A percentile compares a stretch with the other conserved stretches of the same genome.
These are phyloP conservation scores for Grammomys surdaster DNA, from an alignment of 2,113 vertebrate genomes.

Conservation along the genomic window DNA sequence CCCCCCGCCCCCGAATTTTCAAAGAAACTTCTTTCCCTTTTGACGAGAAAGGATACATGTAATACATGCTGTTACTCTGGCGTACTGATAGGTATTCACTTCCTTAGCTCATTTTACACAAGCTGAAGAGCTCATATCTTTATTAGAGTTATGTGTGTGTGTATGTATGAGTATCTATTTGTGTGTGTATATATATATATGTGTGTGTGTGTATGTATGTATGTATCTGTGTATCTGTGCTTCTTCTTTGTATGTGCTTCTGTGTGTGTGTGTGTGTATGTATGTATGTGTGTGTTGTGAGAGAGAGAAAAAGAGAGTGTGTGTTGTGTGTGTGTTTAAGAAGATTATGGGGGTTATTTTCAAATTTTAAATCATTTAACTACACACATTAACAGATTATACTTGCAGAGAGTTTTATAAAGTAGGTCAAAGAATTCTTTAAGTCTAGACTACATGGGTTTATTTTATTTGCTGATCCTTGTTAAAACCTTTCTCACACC, in stretches of 20 bases:
- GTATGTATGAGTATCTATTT: no score
- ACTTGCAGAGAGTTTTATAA: constrained; percentile 43
- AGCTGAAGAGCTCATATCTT: background rate
- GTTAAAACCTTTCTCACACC: background rate
- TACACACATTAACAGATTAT: background rate
- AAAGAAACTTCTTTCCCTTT: background rate
- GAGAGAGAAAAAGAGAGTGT: no score
- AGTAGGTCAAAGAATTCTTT: constrained; percentile 32
- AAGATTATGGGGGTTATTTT: background rate
- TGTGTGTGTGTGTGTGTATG: background rate
- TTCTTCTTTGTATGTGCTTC: background rate
- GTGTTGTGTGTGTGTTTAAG: background rate
- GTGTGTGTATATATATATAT: no score
- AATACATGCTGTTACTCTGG: background rate
- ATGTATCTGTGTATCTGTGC: background rate
- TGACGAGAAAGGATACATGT: background rate
- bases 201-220: background rate
- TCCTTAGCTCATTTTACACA: constrained; percentile 33
- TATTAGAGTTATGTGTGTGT: background rate
- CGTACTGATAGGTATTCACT: background rate
- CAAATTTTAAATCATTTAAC: background rate
- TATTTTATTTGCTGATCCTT: constrained; percentile 35
- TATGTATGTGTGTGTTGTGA: background rate
- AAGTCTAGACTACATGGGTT: background rate
- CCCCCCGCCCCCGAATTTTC: background rate